Evolutionary conservation across 2,113 vertebrate genomes (phyloP).

Genomic region (Ictalurus furcatus): DNA sequence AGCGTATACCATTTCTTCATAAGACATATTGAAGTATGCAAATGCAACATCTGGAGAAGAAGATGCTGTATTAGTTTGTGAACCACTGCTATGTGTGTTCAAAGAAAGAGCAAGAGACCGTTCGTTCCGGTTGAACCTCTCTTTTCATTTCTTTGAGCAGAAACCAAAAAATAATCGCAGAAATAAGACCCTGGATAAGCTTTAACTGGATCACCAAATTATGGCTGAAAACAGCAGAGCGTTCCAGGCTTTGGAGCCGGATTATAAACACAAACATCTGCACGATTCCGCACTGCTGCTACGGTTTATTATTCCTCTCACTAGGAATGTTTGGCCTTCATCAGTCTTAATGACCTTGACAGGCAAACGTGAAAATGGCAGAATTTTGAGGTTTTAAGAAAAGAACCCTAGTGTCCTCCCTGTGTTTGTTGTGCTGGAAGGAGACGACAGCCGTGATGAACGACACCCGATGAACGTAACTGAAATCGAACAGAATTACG

Average conservation of each 20-base stretch:
- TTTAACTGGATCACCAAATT: slow-evolving; percentile 16
- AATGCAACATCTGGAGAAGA: slow-evolving; percentile 62
- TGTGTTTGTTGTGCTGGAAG: slow-evolving; percentile 1
- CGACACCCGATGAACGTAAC: neutral
- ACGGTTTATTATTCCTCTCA: slow-evolving; percentile 30
- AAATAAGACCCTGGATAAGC: slow-evolving; percentile 15
- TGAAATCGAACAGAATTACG: neutral
- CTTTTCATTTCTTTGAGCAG: neutral
- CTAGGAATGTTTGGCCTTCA: slow-evolving; percentile 26
- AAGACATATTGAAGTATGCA: slow-evolving; percentile 59
- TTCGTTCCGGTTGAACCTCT: neutral
- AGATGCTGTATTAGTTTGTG: neutral
- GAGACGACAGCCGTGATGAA: neutral
- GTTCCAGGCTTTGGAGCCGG: neutral
- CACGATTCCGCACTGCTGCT: neutral
- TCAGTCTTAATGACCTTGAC: slow-evolving; percentile 18
- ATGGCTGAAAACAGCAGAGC: slow-evolving; percentile 15
- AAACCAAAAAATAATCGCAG: slow-evolving; percentile 32
- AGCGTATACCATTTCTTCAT: slow-evolving; percentile 24
- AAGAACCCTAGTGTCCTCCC: slow-evolving; percentile 4
- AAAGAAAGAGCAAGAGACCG: neutral
- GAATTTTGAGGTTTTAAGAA: neutral
- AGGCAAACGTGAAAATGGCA: neutral
- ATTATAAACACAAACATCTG: slow-evolving; percentile 13
- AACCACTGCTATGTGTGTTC: slow-evolving; percentile 8